Evolutionary conservation across 2,797 vertebrate genomes (phyloP), one percentile per base, ranked within the genome.

Genomic region (Sus cebifrons): DNA sequence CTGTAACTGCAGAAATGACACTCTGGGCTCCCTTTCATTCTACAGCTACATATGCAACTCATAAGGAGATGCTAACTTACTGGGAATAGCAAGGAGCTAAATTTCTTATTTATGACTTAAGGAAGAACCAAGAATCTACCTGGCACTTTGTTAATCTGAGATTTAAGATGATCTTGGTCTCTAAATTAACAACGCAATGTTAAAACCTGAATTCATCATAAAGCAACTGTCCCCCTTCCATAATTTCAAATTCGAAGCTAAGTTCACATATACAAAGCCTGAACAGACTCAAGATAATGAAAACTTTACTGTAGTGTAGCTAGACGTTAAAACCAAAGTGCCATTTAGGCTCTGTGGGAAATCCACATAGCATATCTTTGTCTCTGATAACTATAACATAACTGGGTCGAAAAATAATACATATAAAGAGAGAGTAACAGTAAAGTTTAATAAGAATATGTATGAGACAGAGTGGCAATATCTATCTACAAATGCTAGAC

Each of bases 181-280:
- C 82, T 89, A 95, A 96, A 93, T 79, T 89, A 82, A 56, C n/a
- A 93, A 44, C 54, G 32, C 11, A 87, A 67, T 84, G n/a, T 27
- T 86, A 88, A 94, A 85, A 36, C 5, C 12, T 65, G 25, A 89
- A 44, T 88, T 90, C 16, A 77, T 82, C 84, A 94, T 84, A 90
- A 97, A 89, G 14, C 73, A 97, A 71, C 23, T 60, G 25, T 20
- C 3, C 10, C 3, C 20, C 29, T 12, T 6, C 12, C 29, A 75
- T 67, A 91, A 94, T 87, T 94, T 95, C 65, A 91, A 94, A 83
- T 36, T 49, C 58, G 93, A 93, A 58, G 44, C 40, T 88, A 95
- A 60, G 16, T 64, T 93, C 6, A 54, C n/a, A 23, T 74, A 74
- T 81, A 14, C 40, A 90, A 96, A 90, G 40, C 54, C 86, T 75